Base-by-base conservation (phyloP, 2,888 invertebrate genomes). In the Plagodis dolabraria region DNA sequence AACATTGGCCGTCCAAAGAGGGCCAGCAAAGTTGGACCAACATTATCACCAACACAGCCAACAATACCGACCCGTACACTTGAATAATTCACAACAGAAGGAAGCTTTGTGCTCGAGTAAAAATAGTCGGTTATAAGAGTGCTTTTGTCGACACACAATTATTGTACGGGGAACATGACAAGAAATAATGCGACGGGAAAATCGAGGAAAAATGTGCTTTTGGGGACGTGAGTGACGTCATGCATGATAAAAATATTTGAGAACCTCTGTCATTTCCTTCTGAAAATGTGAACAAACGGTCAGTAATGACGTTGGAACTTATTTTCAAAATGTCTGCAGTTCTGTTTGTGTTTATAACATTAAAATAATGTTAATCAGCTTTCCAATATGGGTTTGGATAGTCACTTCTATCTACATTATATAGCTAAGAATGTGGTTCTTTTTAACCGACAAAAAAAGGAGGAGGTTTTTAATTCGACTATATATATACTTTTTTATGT, bases 71-170 rank as follows among this genome's bases (percentile, higher is more conserved):
- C 38, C 12, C 33, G 53, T 36, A 46, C 46, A 49, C 47, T 50
- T 55, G 51, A 60, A 60, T 60, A 60, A 60, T 60, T 60, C 55
- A 60, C 44, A 22, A 42, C 46, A 44, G 50, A 48, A 36, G 54
- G 51, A 50, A 43, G 60, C 60, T 60, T 60, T 55, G 58, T 53
- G 60, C 40, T 50, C 22, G 11, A 44, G 44, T 38, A 60, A 60
- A 55, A 60, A 55, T 60, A 60, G 60, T 60, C 60, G 54, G 53
- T 54, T 54, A 47, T 59, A 51, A 8, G 55, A 60, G 60, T 45
- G 60, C 60, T 47, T 58, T 48, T 55, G 60, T 48, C 51, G 55
- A 44, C 55, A 55, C 47, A 59, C 60, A 60, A 60, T 60, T 55
- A 60, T 55, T 60, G 60, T 55, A 48, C 51, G 34, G 0, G 36